A percentile compares a stretch with the other conserved stretches of the same genome.
Evolutionary conservation across 2,888 invertebrate species (phyloP).

Genomic region (Cephus sareptanus): DNA sequence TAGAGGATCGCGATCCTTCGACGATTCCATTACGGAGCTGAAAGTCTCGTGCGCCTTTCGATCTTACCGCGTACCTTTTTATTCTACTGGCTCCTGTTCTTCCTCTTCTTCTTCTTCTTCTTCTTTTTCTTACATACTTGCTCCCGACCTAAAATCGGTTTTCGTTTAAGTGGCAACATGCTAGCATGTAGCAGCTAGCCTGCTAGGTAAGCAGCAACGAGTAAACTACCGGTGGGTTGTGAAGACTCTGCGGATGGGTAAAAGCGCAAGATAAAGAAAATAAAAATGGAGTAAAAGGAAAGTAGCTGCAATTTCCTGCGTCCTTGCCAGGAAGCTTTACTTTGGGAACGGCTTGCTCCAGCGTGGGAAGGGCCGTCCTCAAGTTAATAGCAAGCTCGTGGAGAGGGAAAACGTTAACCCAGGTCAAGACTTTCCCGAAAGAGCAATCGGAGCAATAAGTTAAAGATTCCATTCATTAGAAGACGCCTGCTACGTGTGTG

Average conservation of each 20-base stretch:
- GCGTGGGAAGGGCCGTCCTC: background rate
- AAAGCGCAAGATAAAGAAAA: background rate
- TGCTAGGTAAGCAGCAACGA: background rate
- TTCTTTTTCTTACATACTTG: background rate
- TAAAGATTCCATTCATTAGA: constrained; percentile 45
- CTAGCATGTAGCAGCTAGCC: background rate
- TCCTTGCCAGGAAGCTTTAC: background rate
- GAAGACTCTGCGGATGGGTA: background rate
- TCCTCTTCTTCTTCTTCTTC: too few species aligned
- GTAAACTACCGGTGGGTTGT: background rate
- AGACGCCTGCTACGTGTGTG: background rate
- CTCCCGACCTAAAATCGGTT: background rate
- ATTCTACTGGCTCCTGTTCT: background rate
- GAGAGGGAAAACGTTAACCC: constrained; percentile 16
- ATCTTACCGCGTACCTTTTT: background rate
- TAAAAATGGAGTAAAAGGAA: background rate
- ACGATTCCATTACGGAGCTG: background rate
- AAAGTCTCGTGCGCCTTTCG: background rate
- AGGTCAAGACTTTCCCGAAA: constrained; percentile 42
- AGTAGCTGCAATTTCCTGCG: background rate
- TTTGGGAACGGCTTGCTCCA: background rate
- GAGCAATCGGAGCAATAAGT: constrained; percentile 44
- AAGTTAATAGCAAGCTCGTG: background rate
- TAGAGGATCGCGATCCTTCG: background rate
- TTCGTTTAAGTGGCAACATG: background rate